These are phyloP conservation scores for Pristionchus entomophagus DNA, from an alignment of 2,888 invertebrate species.

Conservation along the genomic window DNA sequence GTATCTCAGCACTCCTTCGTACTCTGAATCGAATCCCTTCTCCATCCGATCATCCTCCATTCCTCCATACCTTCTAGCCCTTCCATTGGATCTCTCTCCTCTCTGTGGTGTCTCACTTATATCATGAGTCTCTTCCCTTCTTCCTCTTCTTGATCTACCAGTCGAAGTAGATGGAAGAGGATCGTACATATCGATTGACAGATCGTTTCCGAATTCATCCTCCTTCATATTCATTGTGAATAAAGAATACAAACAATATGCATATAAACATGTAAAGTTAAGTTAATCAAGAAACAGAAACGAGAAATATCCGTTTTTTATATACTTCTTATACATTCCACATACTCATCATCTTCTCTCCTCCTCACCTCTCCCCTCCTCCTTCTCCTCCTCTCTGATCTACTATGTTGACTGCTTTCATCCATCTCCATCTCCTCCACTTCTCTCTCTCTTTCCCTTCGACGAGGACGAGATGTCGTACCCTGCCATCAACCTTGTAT, in stretches of 20 bases:
- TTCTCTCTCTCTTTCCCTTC: not conserved
- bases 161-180: not conserved
- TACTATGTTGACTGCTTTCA: not conserved
- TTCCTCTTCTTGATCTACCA: not conserved
- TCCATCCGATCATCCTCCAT: not conserved
- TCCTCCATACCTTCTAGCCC: not conserved
- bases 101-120: conserved; percentile 1
- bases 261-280: too few species aligned
- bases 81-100: not conserved
- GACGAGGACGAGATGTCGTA: not conserved
- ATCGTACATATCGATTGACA: not conserved
- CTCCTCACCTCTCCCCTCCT: not conserved
- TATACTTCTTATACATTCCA: not conserved
- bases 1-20: not conserved
- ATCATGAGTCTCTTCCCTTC: not conserved
- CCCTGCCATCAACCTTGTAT: not conserved
- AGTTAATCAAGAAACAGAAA: too few species aligned
- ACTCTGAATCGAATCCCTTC: not conserved
- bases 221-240: not conserved
- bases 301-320: not conserved
- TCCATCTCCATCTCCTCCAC: conserved; percentile 36
- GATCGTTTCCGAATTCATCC: conserved; percentile 40
- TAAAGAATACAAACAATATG: too few species aligned
- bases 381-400: not conserved
- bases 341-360: not conserved